phyloP scores from a whole-genome alignment of 2,113 vertebrate species.

The Phodopus roborovskii region DNA sequence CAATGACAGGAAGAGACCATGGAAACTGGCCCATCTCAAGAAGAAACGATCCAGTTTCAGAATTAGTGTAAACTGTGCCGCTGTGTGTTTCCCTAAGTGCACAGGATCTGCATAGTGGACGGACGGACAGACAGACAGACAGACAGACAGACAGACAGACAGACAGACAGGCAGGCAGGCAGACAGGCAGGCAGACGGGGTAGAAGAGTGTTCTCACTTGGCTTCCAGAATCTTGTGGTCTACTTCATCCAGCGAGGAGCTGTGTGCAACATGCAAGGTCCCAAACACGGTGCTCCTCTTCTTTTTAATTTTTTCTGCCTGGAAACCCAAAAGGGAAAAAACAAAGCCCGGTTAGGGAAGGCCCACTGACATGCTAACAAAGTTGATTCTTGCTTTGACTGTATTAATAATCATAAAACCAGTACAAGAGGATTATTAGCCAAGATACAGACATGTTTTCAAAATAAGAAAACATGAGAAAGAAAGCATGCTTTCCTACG shows the following conservation, averaged over 20 bases:
- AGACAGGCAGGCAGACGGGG: too few species aligned
- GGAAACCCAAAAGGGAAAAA: slow-evolving; percentile 73
- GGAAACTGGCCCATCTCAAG: slow-evolving; percentile 32
- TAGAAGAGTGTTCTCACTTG: slow-evolving; percentile 89
- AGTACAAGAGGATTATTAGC: slow-evolving; percentile 48
- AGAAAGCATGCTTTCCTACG: slow-evolving; percentile 66
- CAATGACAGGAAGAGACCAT: not conserved
- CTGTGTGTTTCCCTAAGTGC: slow-evolving; percentile 20
- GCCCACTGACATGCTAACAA: not conserved
- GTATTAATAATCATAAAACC: slow-evolving; percentile 65
- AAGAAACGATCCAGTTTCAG: slow-evolving; percentile 32
- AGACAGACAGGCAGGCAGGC: too few species aligned
- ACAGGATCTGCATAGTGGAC: not conserved
- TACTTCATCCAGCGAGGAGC: slow-evolving; percentile 98
- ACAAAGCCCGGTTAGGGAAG: not conserved
- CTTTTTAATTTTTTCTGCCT: slow-evolving; percentile 99
- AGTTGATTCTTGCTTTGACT: slow-evolving; percentile 40
- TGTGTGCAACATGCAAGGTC: slow-evolving; percentile 98
- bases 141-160: too few species aligned
- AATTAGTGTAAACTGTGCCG: slow-evolving; percentile 2
- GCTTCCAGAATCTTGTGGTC: slow-evolving; percentile 99
- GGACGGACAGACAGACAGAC: not conserved
- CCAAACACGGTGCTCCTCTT: slow-evolving; percentile 97
- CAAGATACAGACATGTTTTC: slow-evolving; percentile 53
- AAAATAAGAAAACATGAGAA: slow-evolving; percentile 31